Evolutionary conservation across 2,888 invertebrate genomes (phyloP).

Genomic region (Nemotelus nigrinus): DNA sequence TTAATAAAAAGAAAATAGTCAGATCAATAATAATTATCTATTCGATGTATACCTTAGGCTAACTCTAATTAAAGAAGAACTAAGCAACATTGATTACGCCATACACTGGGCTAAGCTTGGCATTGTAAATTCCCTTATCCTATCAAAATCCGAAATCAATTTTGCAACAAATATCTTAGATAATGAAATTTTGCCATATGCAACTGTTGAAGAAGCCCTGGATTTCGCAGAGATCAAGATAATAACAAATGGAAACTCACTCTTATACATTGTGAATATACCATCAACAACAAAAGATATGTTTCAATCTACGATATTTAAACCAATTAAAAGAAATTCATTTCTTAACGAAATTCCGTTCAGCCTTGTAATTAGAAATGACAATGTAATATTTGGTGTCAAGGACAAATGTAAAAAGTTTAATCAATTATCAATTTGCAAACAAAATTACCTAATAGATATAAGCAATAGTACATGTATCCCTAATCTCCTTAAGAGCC

Average conservation of each 20-base stretch:
- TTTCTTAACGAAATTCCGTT: background rate
- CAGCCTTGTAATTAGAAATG: slow-evolving; percentile 5
- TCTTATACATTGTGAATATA: slow-evolving; percentile 52
- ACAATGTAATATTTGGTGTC: slow-evolving; percentile 32
- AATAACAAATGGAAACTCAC: slow-evolving; percentile 45
- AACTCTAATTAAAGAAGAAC: slow-evolving; percentile 27
- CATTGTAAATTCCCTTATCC: slow-evolving; percentile 50
- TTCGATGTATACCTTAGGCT: slow-evolving; percentile 45
- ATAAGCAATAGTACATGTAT: background rate
- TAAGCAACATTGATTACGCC: slow-evolving; percentile 48
- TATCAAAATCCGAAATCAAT: slow-evolving; percentile 49
- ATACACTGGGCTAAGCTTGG: slow-evolving; percentile 51
- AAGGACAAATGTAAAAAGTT: background rate
- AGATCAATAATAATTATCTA: background rate
- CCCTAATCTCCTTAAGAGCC: slow-evolving; percentile 3
- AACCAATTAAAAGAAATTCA: background rate
- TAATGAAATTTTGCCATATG: slow-evolving; percentile 49
- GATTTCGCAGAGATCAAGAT: slow-evolving; percentile 52
- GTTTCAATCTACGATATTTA: background rate
- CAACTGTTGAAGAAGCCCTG: slow-evolving; percentile 51
- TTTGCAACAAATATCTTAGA: slow-evolving; percentile 46
- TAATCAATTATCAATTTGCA: slow-evolving; percentile 13
- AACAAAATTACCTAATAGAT: background rate
- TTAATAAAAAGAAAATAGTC: slow-evolving; percentile 12
- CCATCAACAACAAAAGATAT: slow-evolving; percentile 46